Base-by-base conservation (phyloP, 1,140 invertebrate species). In the Trypoxylus dichotomus region DNA sequence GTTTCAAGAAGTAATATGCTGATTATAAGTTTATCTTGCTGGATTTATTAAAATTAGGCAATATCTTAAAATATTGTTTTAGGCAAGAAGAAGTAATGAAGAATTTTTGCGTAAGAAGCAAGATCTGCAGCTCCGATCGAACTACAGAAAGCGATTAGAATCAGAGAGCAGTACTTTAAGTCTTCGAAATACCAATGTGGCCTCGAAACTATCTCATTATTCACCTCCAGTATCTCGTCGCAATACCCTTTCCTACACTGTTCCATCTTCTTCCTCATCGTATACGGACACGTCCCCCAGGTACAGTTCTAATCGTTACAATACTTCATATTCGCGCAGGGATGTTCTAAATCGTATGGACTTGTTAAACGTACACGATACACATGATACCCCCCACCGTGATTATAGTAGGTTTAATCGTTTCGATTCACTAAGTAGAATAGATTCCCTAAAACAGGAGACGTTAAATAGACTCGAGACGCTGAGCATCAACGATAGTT, bases 81-180 rank as follows among this genome's bases (percentile, higher is more conserved):
- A 90, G 89, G 87, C 88, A 75, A 85, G 87, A 78, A 85, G 88
- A 58, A 87, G 88, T 79, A 84, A 86, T 60, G 83, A 84, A n/a
- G 88, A 90, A 74, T 88, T 87, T 77, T 81, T 88, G 13, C 81
- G 80, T 25, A 86, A 86, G 72, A 85, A 87, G 77, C 84, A 85
- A 78, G 84, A 87, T 37, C 80, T 90, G 32, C 88, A 89, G 76
- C 83, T 83, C 41, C 87, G 89, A 27, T 87, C 88, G 21, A 86
- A 88, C 27, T 82, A 79, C 19, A 86, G 89, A 24, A 85, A 86
- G 73, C 84, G 83, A 68, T 82, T 74, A 42, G 84, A 82, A 76
- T 84, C 81, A 10, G 83, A 81, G 76, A 85, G 78, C 80, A 85
- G 79, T 79, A 79, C 81, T 24, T 58, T 73, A 75, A 80, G 79